A percentile compares a stretch with the other conserved stretches of the same genome.
These are phyloP conservation scores for Alauda arvensis DNA, from an alignment of 2,797 vertebrate species.

Conservation along the genomic window DNA sequence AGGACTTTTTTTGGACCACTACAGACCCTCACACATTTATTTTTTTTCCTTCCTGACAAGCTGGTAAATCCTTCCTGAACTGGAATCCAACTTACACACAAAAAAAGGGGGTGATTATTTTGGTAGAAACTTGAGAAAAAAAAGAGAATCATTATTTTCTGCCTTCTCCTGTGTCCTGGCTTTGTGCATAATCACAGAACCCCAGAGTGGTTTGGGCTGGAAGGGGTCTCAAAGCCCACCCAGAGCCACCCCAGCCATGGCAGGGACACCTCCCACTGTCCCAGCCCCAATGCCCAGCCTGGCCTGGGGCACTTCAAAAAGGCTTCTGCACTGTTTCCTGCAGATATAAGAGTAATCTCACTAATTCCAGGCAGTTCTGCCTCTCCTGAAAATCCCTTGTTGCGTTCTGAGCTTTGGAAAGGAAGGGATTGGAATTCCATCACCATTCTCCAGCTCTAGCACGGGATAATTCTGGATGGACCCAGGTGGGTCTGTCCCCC, in stretches of 20 bases:
- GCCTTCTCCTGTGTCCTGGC: background rate
- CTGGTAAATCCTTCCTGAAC: background rate
- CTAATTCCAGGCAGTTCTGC: background rate
- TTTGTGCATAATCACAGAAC: background rate
- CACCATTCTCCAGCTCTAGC: background rate
- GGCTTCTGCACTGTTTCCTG: background rate
- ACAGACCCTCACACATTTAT: background rate
- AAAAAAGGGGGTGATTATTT: too few species aligned
- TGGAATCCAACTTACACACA: background rate
- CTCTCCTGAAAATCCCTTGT: background rate
- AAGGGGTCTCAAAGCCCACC: fast-evolving
- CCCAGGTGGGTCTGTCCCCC: background rate
- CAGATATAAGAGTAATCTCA: background rate
- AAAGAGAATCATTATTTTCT: background rate
- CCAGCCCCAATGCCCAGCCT: background rate
- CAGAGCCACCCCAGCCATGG: background rate
- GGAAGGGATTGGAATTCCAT: background rate
- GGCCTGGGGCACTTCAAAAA: background rate
- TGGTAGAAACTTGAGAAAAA: background rate
- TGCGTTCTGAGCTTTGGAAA: background rate
- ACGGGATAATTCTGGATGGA: fast-evolving
- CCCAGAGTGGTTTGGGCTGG: background rate
- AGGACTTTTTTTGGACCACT: background rate
- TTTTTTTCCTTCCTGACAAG: background rate
- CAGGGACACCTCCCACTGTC: background rate